A percentile compares a stretch with the other conserved stretches of the same genome.
Evolutionary conservation across 2,888 invertebrate species (phyloP).

Genomic region (Spilarctia lutea): DNA sequence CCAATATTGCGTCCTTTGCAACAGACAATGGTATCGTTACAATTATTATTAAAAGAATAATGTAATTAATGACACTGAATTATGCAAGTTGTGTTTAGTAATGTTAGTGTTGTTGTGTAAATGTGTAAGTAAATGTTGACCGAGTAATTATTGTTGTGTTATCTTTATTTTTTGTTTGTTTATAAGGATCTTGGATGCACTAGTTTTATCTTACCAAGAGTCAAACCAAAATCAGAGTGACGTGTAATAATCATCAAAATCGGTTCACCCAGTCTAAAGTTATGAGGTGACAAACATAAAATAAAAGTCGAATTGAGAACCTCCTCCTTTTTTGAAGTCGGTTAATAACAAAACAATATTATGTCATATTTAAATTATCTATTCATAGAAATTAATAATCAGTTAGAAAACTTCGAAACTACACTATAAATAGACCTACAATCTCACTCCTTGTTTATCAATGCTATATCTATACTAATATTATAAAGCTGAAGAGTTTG

Average conservation of each 20-base stretch:
- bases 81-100: background rate
- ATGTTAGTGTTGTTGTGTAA: background rate
- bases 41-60: background rate
- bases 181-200: background rate
- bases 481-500: no score
- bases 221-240: no score
- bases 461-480: no score
- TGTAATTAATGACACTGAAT: background rate
- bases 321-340: no score
- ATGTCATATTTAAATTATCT: background rate
- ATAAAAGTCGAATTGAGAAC: no score
- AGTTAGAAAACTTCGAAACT: background rate
- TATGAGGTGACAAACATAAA: no score
- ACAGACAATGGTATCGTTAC: background rate
- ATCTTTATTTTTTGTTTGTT: background rate
- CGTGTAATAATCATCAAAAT: no score
- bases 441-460: background rate
- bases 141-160: background rate
- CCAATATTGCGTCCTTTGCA: conserved; percentile 9
- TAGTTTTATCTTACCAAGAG: background rate
- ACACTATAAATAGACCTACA: background rate
- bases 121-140: background rate
- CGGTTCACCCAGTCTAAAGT: no score
- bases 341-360: background rate
- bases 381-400: background rate